Evolutionary conservation across 2,113 vertebrate genomes (phyloP).

Genomic region (Athene noctua): DNA sequence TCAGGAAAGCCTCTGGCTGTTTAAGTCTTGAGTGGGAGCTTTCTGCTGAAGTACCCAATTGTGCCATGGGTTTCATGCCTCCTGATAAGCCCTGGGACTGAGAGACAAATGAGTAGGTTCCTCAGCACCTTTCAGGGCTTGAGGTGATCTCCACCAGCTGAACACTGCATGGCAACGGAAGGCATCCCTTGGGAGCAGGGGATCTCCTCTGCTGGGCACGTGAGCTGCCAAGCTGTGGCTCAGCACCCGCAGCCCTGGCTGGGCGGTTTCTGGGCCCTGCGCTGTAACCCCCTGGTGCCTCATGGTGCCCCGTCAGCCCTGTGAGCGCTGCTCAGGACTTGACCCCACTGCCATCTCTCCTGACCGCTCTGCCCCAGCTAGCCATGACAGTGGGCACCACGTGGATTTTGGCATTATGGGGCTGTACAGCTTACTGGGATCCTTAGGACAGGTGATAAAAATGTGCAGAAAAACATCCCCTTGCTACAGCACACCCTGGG

Average conservation of each 20-base stretch:
- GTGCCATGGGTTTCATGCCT: background rate
- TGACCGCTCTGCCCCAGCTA: background rate
- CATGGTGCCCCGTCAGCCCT: background rate
- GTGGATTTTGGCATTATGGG: background rate
- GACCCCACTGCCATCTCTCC: accelerated
- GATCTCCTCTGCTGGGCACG: background rate
- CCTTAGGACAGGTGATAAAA: background rate
- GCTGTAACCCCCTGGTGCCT: accelerated
- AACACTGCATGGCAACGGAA: accelerated
- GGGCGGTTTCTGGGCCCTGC: background rate
- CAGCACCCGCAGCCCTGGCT: background rate
- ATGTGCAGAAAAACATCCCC: background rate
- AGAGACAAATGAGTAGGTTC: background rate
- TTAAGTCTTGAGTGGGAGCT: background rate
- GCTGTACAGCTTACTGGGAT: background rate
- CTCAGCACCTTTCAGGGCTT: accelerated
- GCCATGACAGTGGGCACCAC: accelerated
- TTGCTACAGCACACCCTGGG: background rate
- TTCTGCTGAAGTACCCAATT: background rate
- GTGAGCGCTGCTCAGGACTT: background rate
- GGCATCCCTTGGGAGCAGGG: background rate
- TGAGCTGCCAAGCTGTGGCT: accelerated
- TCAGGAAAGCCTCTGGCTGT: background rate
- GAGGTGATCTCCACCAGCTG: accelerated
- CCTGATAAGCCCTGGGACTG: background rate